phyloP scores from a whole-genome alignment of 2,113 vertebrate genomes.

The Datnioides undecimradiatus region DNA sequence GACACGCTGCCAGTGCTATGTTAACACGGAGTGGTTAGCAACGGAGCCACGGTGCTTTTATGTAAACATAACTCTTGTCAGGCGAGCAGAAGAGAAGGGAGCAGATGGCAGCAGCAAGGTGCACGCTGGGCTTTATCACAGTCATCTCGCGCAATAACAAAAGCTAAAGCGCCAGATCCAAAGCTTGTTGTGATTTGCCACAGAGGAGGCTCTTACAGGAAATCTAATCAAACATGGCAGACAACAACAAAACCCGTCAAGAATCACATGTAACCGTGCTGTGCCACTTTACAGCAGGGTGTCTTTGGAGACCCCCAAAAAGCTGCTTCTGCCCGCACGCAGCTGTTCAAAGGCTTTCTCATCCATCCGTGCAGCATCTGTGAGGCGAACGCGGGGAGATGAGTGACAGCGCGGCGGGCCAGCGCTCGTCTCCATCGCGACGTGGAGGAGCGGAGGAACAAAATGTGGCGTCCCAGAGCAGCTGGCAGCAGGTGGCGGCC shows the following conservation, averaged over 20 bases:
- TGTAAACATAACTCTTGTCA: slow-evolving; percentile 63
- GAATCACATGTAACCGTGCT: not conserved
- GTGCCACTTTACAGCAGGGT: slow-evolving; percentile 25
- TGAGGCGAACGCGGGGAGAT: slow-evolving; percentile 24
- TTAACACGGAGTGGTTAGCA: slow-evolving; percentile 36
- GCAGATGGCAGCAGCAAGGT: slow-evolving; percentile 74
- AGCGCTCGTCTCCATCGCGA: slow-evolving; percentile 27
- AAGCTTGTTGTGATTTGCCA: slow-evolving; percentile 21
- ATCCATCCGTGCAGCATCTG: slow-evolving; percentile 17
- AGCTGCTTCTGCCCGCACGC: slow-evolving; percentile 25
- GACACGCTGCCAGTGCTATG: slow-evolving; percentile 16
- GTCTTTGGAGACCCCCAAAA: slow-evolving; percentile 21
- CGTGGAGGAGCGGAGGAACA: slow-evolving; percentile 23
- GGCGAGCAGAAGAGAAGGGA: slow-evolving; percentile 52
- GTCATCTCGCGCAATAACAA: slow-evolving; percentile 57
- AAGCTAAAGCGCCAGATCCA: slow-evolving; percentile 37
- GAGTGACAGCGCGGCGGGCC: slow-evolving; percentile 49
- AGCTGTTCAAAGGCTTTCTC: slow-evolving; percentile 39
- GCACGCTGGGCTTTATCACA: slow-evolving; percentile 55
- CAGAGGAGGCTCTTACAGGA: slow-evolving; percentile 34
- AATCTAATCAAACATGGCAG: slow-evolving; percentile 39
- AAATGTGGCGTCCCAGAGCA: slow-evolving; percentile 49
- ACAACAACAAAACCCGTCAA: slow-evolving; percentile 10
- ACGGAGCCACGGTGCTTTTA: slow-evolving; percentile 50
- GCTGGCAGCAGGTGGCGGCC: slow-evolving; percentile 51